Evolutionary conservation across 92 coral and sea anemone genomes (phyloP).

Genomic region (Micromussa lordhowensis): DNA sequence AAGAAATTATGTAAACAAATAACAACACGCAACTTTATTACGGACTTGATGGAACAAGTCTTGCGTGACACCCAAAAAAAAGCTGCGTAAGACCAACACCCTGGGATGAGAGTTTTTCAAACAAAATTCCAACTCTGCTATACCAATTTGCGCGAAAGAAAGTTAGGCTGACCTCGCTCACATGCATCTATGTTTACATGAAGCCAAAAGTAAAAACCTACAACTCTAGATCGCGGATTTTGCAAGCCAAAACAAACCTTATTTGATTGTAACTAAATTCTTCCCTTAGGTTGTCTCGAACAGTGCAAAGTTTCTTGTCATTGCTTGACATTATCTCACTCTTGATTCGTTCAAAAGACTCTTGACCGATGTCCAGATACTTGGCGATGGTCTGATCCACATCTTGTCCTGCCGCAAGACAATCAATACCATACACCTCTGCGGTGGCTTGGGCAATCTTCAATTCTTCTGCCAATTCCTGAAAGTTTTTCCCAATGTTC

Average conservation of each 20-base stretch:
- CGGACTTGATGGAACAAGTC: too few species aligned
- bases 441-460: not conserved
- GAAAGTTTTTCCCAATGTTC: not conserved
- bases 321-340: not conserved
- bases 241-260: constrained; percentile 4
- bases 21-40: too few species aligned
- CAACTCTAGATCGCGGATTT: not conserved
- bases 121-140: too few species aligned
- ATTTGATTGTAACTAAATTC: not conserved
- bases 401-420: too few species aligned
- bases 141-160: not conserved
- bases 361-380: too few species aligned
- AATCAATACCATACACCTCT: too few species aligned
- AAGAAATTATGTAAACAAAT: too few species aligned
- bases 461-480: not conserved
- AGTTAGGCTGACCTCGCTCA: not conserved
- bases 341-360: not conserved
- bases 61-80: too few species aligned
- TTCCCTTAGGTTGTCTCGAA: not conserved
- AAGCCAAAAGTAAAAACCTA: not conserved
- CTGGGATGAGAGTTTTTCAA: too few species aligned
- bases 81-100: too few species aligned
- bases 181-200: not conserved
- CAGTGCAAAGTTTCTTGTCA: constrained; percentile 9
- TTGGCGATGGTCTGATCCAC: too few species aligned